Base-by-base conservation (phyloP, 2,113 vertebrate genomes). In the Eidolon helvum region DNA sequence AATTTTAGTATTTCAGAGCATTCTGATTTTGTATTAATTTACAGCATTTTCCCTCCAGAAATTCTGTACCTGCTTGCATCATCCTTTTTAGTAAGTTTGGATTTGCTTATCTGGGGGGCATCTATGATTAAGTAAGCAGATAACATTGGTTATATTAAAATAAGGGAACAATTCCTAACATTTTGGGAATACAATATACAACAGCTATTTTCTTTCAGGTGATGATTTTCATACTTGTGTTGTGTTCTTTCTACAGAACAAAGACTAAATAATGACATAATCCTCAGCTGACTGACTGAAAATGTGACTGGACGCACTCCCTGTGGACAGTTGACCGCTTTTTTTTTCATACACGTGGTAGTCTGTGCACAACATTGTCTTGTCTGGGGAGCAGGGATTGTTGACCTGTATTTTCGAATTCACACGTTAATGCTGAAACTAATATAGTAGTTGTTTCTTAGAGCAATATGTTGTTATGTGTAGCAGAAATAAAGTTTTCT, bases 241-340 rank as follows among this genome's bases (percentile, higher is more conserved):
- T 98, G 97, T 98, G 98, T 98, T 99, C 98, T 99, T 99, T 99
- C 98, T 99, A 94, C 98, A 99, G 98, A 98, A 97, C 97, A 98
- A 98, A 99, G 98, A 98, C 98, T 99, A 98, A 98, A 83, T 98
- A 98, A 97, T 98, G 98, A 98, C 98, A 97, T 98, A 98, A 98
- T 97, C 98, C 87, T 98, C 98, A 98, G 98, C 98, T 98, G 98
- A 98, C 98, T 99, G 98, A 99, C 98, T 98, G 98, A 99, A 97
- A 98, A 98, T 97, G 97, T 98, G 98, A 98, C 98, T 98, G 98
- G 98, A 99, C 98, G 93, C 97, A 98, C 97, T 98, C 98, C 98
- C 96, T 97, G 98, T 98, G 98, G 98, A 98, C 98, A 98, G 91
- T 98, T 98, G 98, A 99, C 98, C 97, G 94, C 98, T 98, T 98